Base-by-base conservation (phyloP, 2,113 vertebrate genomes). In the Pseudorectes ferrugineus region DNA sequence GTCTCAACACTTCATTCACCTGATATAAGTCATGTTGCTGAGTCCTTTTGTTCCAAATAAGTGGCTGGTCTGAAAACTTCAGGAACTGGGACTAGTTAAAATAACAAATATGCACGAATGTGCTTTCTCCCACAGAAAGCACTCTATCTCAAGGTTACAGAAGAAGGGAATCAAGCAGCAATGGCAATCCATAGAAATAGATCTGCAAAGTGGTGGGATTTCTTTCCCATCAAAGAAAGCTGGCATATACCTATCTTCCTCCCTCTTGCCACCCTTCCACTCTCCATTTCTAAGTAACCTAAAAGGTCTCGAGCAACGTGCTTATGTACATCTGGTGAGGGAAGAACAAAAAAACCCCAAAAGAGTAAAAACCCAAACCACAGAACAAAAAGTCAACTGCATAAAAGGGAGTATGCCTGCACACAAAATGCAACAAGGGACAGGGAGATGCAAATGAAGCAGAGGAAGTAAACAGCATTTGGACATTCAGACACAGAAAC, bases 381-480 rank as follows among this genome's bases (percentile, higher is more conserved):
- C 2, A 73, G 6, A 63, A 67, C 16, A 74, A 55, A 80, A 86
- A 67, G 20, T 49, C 51, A 92, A 22, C 67, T 38, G 86, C 88
- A 57, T 92, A 95, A 96, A 92, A 96, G 88, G 86, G 84, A 97
- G 59, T 63, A 95, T 90, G 84, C 17, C 49, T 89, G 38, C 28
- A 89, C 15, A 46, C 7, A 26, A 73, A 33, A 55, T 15, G 40
- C 2, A 0, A 58, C 4, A 49, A 36, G 11, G 22, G 40, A 72
- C 5, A 73, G 17, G 28, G 18, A 91, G 9, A 88, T 29, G 22
- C 21, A 82, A 84, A 81, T 8, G 13, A 78, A 66, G 24, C 5
- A 58, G 38, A 82, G 31, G 13, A 85, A 90, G 5, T 46, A 59
- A 94, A 88, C 28, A 81, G 61, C 63, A 91, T 71, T 83, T 73